Evolutionary conservation across 2,113 vertebrate species (phyloP), one percentile per base, ranked within the genome.

Genomic region (Charina bottae): DNA sequence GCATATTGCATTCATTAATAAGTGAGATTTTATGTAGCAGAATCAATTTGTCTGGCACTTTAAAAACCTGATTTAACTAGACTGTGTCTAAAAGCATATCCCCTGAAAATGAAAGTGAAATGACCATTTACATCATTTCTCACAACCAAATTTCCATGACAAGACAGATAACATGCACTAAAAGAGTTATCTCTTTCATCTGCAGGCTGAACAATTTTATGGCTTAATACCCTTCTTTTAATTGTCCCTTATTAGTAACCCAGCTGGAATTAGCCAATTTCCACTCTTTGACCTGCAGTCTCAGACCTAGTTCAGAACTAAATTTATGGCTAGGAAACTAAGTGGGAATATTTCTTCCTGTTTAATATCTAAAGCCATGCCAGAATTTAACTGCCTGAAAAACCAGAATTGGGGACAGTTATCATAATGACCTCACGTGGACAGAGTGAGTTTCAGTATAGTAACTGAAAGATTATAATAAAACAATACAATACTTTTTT

Each of bases 321-420:
- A 78, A 55, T 8, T 1, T 3, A 89, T 37, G 4, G 56, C 21
- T 0, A 0, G 85, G 64, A 19, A 72, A 19, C 5, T 37, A 83
- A 87, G 6, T 87, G 54, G 24, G 60, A n/a, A 87, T 72, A 83
- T 87, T 88, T 85, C 24, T 68, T 90, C 89, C 37, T 4, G 2
- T 94, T 37, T 49, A 0, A 90, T 84, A 87, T 0, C 60, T 87
- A 37, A 64, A 33, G 89, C 87, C 83, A 72, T 89, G 91, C 46
- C 37, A 90, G 46, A 90, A 28, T 28, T 2, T 49, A 93, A 91
- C 87, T 90, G 59, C 58, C 92, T 1, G 49, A 89, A 89, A 58
- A 88, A 78, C 12, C 83, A 90, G 58, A 59, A 55, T 42, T 78
- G 46, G 91, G 11, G 68, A 78, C 55, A 92, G 62, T 68, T 88